Evolutionary conservation across 2,888 invertebrate species (phyloP).

Genomic region (Amphipoea lucens): DNA sequence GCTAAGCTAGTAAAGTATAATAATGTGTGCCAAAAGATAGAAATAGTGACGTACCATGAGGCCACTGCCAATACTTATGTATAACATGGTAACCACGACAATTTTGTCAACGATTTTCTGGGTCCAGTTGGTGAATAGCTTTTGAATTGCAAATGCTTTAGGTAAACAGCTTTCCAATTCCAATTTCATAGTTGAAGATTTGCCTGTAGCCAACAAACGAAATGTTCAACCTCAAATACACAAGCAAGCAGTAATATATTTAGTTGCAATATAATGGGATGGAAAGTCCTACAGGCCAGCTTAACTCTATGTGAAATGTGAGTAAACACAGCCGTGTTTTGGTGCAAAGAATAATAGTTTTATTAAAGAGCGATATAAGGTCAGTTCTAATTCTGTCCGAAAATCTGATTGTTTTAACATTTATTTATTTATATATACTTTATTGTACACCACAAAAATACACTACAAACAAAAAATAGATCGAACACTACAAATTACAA

Average conservation of each 20-base stretch:
- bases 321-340: neutral
- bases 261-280: slow-evolving; percentile 3
- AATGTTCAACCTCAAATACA: slow-evolving; percentile 29
- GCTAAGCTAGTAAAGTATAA: neutral
- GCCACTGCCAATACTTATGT: neutral
- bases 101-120: slow-evolving; percentile 3
- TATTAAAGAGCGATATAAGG: too few relatives aligned
- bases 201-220: slow-evolving; percentile 5
- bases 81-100: neutral
- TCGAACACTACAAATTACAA: too few relatives aligned
- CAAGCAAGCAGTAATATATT: slow-evolving; percentile 11
- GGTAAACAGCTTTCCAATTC: slow-evolving; percentile 33
- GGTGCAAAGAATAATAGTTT: neutral
- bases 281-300: neutral
- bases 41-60: neutral
- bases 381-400: too few relatives aligned
- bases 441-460: too few relatives aligned
- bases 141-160: slow-evolving; percentile 39
- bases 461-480: too few relatives aligned
- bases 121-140: slow-evolving; percentile 19
- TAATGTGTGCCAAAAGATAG: neutral
- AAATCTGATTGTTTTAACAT: too few relatives aligned
- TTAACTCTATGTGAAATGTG: neutral
- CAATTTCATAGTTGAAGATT: slow-evolving; percentile 19
- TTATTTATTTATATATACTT: too few relatives aligned